Base-by-base conservation (phyloP, 2,888 invertebrate species). In the Rotaria macrura region DNA sequence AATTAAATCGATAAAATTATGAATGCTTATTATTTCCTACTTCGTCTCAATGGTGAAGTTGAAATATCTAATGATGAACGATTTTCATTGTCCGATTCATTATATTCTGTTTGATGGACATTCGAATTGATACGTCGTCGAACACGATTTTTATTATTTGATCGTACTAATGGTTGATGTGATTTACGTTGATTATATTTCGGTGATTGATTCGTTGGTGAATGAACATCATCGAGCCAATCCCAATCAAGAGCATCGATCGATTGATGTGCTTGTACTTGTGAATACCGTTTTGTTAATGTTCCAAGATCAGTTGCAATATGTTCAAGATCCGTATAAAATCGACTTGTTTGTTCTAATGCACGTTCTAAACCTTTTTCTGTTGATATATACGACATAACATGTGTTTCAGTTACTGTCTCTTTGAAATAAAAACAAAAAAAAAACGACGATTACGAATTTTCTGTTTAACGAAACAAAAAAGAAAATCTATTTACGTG, bases 311-410 rank as follows among this genome's bases (percentile, higher is more conserved):
- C 79, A n/a, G 17, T 40, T 43, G 43, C 40, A 25, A 79, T 79
- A 12, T 43, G 40, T 79, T 79, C 79, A 12, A 79, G 43, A 43
- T 79, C 79, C 2, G 25, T 40, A 43, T 79, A 43, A n/a, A 79
- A 79, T n/a, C 43, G 40, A 43, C 43, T 79, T 43, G 79, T 79
- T 43, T 79, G 79, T 79, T 79, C 79, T n/a, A 79, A 43, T 79
- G 79, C 79, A 79, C 79, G 79, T 79, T 79, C 79, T 40, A 79
- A 43, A 43, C 79, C 79, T 43, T 79, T 79, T 79, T 79, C 79
- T 43, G 79, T 79, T 25, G 79, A 43, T 43, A 79, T 79, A n/a
- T 43, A 79, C 3, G 79, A 79, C 43, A 43, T 40, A 1, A 79
- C 25, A 43, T 79, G 40, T 25, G 43, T 9, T 40, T 79, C 79